Percentiles rank a stretch among this genome's conserved stretches.
These are phyloP conservation scores for Troides aeacus DNA, from an alignment of 2,888 invertebrate species.

Conservation along the genomic window DNA sequence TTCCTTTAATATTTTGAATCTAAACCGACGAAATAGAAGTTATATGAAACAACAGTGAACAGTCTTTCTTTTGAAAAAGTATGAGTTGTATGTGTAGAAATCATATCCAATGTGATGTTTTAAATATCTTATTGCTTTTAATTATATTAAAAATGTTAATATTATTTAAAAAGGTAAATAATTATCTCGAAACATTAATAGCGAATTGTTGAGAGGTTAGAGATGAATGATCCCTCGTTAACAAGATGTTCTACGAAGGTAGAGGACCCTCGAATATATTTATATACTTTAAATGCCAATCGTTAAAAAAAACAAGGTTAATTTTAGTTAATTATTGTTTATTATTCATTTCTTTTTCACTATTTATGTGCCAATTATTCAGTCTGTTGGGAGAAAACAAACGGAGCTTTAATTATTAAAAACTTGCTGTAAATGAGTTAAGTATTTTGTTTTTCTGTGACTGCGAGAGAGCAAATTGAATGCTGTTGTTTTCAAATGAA, in stretches of 20 bases:
- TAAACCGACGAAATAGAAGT: too few species aligned
- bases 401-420: neutral
- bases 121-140: neutral
- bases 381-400: neutral
- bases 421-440: neutral
- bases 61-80: too few species aligned
- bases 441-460: constrained; percentile 1
- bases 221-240: neutral
- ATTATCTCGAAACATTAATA: neutral
- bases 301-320: neutral
- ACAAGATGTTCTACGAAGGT: neutral
- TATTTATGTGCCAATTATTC: neutral
- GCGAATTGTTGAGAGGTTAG: neutral
- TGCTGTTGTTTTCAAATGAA: neutral
- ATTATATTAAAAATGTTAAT: neutral
- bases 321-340: neutral
- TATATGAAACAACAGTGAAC: too few species aligned
- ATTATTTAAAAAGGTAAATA: neutral
- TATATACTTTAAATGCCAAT: neutral
- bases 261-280: neutral
- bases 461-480: neutral
- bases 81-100: neutral
- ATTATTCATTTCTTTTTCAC: too few species aligned
- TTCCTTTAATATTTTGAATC: too few species aligned
- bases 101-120: neutral